Base-by-base conservation (phyloP, 2,888 invertebrate species). In the Brachypalpus laphriformis region DNA sequence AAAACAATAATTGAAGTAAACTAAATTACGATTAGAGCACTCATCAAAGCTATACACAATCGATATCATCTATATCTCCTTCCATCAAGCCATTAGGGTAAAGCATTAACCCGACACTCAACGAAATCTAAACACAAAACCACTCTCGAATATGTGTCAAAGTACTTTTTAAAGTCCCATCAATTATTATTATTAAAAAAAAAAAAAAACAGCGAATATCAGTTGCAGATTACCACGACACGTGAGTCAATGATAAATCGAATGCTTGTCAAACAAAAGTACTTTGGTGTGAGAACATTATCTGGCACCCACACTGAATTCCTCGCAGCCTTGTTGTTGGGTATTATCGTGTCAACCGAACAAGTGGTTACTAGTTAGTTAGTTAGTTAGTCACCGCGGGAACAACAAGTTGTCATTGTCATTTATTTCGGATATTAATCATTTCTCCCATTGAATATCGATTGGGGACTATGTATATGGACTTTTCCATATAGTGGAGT, bases 211-310 rank as follows among this genome's bases (percentile, higher is more conserved):
- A 49, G n/a, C n/a, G 2, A 18, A 59, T 22, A 70, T 45, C 56
- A 45, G 22, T 47, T 57, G 14, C 25, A 40, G 57, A 70, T 57
- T 57, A 57, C 42, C 54, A 42, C 31, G 20, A 57, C 57, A 45
- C 57, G 70, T 68, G 68, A 68, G 20, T 20, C 18, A 20, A 57
- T 57, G 56, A 70, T 70, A 57, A 70, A 57, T 70, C 54, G 68
- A 42, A 54, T 40, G 22, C 37, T 54, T 68, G 68, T 28, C 68
- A n/a, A 18, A 47, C 66, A 37, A 9, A 37, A 22, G 37, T 18
- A 22, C 20, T 37, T 14, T 37, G 22, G 16, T 25, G 20, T 9
- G 68, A 11, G 28, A 61, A 31, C 40, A 49, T 28, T 72, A 61
- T 72, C 37, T 61, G 2, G 40, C 59, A 51, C 70, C 57, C 34